These are phyloP conservation scores for Athene cunicularia DNA, from an alignment of 2,113 vertebrate species.

Conservation along the genomic window DNA sequence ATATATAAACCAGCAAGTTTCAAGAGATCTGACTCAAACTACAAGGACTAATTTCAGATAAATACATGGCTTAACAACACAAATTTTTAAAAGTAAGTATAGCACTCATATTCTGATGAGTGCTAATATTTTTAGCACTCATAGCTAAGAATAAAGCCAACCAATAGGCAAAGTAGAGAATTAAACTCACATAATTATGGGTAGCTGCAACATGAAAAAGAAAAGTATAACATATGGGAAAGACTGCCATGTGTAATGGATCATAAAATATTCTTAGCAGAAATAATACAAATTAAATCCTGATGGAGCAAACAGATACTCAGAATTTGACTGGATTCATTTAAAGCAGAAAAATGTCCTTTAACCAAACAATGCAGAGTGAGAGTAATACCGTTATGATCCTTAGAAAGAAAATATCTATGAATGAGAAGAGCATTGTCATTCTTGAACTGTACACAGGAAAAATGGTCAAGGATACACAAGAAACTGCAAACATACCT, in stretches of 20 bases:
- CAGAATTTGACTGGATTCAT: background rate
- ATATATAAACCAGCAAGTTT: background rate
- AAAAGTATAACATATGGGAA: background rate
- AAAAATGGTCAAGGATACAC: constrained; percentile 70
- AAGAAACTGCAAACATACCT: constrained; percentile 41
- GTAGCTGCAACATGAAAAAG: background rate
- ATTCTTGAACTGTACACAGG: constrained; percentile 59
- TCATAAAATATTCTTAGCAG: background rate
- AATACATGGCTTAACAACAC: background rate
- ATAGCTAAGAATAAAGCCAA: background rate
- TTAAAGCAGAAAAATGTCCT: background rate
- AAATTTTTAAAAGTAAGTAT: background rate
- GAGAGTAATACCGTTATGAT: background rate
- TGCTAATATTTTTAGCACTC: too few relatives aligned
- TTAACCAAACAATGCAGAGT: background rate
- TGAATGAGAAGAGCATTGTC: constrained; percentile 52
- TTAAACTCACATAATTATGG: background rate
- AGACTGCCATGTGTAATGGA: background rate
- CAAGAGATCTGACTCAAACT: background rate
- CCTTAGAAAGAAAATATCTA: constrained; percentile 54
- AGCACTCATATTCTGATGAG: too few relatives aligned
- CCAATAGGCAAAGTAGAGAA: background rate
- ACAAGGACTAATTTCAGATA: background rate
- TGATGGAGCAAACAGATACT: background rate
- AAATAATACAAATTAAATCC: background rate